A percentile compares a stretch with the other conserved stretches of the same genome.
Conservation (phyloP, 2,888 invertebrate species). For the Choreutis nemorana region DNA sequence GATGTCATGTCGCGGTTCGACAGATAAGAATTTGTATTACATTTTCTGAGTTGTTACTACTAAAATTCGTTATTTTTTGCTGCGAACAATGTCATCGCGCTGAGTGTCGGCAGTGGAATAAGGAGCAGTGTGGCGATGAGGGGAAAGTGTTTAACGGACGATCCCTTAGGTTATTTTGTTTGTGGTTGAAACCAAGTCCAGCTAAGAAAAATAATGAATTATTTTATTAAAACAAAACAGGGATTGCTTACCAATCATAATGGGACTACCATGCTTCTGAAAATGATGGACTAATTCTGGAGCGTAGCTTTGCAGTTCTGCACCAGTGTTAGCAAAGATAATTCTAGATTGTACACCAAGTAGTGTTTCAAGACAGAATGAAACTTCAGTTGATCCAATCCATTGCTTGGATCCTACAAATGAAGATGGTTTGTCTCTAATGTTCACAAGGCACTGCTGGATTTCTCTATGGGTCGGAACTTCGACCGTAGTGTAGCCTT, state of each 20-base stretch:
- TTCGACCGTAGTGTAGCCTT: conserved; percentile 80
- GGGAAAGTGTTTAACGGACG: too few species aligned
- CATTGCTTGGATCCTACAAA: conserved; percentile 94
- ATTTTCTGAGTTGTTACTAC: too few species aligned
- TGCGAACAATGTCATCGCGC: too few species aligned
- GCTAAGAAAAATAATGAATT: conserved; percentile 7
- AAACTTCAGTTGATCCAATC: conserved; percentile 98
- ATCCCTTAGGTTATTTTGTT: too few species aligned
- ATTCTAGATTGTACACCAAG: conserved; percentile 82
- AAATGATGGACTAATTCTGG: conserved; percentile 91
- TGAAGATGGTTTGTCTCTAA: conserved; percentile 88
- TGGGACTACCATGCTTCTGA: conserved; percentile 89
- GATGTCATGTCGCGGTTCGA: too few species aligned
- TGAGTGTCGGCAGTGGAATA: too few species aligned
- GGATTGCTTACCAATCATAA: conserved; percentile 96
- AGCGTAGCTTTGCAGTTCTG: conserved; percentile 80
- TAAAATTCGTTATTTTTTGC: too few species aligned
- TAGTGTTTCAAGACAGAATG: conserved; percentile 87
- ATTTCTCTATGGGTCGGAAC: conserved; percentile 88
- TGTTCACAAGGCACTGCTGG: conserved; percentile 92
- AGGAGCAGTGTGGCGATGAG: too few species aligned
- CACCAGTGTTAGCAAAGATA: conserved; percentile 84
- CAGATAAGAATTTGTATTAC: too few species aligned
- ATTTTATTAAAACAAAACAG: conserved; percentile 3
- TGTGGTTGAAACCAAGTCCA: too few species aligned